phyloP scores from a whole-genome alignment of 2,797 vertebrate species.

The Arctocebus calabarensis region DNA sequence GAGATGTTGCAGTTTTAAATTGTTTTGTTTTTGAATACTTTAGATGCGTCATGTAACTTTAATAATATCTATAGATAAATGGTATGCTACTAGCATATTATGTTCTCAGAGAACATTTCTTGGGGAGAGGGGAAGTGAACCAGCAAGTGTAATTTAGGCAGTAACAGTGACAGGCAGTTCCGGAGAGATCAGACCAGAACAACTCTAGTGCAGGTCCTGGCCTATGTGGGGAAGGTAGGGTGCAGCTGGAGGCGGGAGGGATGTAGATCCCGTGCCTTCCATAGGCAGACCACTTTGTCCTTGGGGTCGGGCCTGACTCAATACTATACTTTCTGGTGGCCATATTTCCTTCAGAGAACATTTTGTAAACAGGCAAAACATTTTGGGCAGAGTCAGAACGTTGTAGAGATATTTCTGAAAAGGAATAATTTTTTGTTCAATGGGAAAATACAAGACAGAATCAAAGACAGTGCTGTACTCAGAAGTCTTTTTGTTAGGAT shows the following conservation, averaged over 20 bases:
- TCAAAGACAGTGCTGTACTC: background rate
- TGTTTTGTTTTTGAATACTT: conserved; percentile 20
- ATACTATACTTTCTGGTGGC: conserved; percentile 57
- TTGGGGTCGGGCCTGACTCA: conserved; percentile 29
- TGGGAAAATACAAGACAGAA: background rate
- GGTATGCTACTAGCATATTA: background rate
- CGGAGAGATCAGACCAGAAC: conserved; percentile 89
- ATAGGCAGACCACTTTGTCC: background rate
- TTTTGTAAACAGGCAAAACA: background rate
- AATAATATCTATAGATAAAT: background rate
- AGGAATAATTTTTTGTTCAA: background rate
- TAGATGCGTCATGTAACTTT: conserved; percentile 13
- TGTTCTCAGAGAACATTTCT: background rate
- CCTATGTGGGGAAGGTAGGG: conserved; percentile 17
- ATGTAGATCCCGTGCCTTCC: background rate
- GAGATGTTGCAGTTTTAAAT: background rate
- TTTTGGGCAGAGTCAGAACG: conserved; percentile 25
- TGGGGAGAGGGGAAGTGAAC: conserved; percentile 73
- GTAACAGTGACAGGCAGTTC: conserved; percentile 90
- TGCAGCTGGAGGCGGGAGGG: background rate
- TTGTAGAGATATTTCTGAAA: conserved; percentile 37
- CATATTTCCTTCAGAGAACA: conserved; percentile 52
- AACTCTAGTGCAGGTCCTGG: conserved; percentile 87
- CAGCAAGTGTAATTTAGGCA: conserved; percentile 91
- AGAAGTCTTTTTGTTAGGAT: background rate